phyloP scores from a whole-genome alignment of 2,888 invertebrate species.

The Augiades crinisus region DNA sequence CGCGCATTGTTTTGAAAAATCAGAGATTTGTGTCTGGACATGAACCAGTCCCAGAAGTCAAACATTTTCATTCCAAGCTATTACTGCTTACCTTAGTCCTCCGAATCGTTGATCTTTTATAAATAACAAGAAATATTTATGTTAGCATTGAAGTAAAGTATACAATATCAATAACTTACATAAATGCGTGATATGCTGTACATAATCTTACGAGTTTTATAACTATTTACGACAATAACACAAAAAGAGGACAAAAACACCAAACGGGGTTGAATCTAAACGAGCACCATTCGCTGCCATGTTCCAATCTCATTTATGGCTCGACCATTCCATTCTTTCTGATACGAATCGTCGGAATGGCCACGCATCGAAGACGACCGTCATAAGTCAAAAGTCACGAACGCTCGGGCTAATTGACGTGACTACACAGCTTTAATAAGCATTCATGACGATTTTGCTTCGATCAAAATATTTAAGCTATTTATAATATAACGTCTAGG shows the following conservation, averaged over 20 bases:
- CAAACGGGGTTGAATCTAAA: background rate
- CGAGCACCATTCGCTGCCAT: constrained; percentile 32
- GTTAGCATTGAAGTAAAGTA: no score
- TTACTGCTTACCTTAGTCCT: no score
- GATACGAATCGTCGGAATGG: constrained; percentile 57
- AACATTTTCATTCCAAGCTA: no score
- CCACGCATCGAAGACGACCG: constrained; percentile 65
- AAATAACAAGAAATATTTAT: no score
- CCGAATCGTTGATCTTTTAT: no score
- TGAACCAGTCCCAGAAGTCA: no score
- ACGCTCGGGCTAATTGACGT: constrained; percentile 73
- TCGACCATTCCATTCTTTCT: constrained; percentile 46
- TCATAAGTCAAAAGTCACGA: constrained; percentile 79
- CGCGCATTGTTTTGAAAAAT: no score
- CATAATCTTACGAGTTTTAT: no score
- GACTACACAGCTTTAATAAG: constrained; percentile 69
- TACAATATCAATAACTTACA: no score
- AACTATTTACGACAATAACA: no score
- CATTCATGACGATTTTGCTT: constrained; percentile 60
- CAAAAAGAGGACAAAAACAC: background rate
- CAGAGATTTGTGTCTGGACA: no score
- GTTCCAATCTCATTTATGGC: constrained; percentile 61
- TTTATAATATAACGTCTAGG: constrained; percentile 53
- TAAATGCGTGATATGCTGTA: no score
- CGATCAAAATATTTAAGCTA: constrained; percentile 74